Evolutionary conservation across 2,797 vertebrate genomes (phyloP).

Genomic region (Microcaecilia unicolor): DNA sequence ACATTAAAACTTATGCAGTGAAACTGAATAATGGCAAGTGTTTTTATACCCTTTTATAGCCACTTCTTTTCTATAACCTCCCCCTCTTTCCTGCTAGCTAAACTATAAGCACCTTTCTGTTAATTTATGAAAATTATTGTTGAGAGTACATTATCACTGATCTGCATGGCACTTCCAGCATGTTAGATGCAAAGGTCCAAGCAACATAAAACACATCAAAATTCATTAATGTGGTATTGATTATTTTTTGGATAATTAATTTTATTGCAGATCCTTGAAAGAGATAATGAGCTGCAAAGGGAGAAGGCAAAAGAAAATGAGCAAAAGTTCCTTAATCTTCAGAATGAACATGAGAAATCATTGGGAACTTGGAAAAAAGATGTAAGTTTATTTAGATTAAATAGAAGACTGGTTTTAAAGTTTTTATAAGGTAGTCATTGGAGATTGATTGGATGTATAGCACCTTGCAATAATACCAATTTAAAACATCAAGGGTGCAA

Average conservation of each 20-base stretch:
- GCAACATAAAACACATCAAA: constrained; percentile 96
- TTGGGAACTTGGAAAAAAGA: constrained; percentile 67
- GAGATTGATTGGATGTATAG: no score
- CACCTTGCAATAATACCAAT: no score
- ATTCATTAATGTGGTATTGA: constrained; percentile 95
- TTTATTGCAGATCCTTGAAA: constrained; percentile 96
- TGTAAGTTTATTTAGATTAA: constrained; percentile 58
- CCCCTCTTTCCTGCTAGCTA: constrained; percentile 65
- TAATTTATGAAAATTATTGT: constrained; percentile 98
- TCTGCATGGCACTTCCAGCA: constrained; percentile 78
- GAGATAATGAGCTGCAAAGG: constrained; percentile 85
- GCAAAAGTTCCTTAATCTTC: constrained; percentile 73
- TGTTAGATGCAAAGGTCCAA: constrained; percentile 82
- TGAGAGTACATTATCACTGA: constrained; percentile 88
- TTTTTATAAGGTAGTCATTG: constrained; percentile 25
- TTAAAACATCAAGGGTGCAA: no score
- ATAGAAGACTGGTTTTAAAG: no score
- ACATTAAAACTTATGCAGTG: constrained; percentile 75
- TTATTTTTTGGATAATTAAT: constrained; percentile 96
- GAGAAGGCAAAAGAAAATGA: constrained; percentile 76
- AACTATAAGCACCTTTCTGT: constrained; percentile 81
- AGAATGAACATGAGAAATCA: constrained; percentile 61
- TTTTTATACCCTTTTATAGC: constrained; percentile 85
- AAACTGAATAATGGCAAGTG: constrained; percentile 87
- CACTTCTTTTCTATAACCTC: constrained; percentile 73